These are phyloP conservation scores for Orbicella faveolata DNA, from an alignment of 64 coral and sea anemone genomes.

Conservation along the genomic window DNA sequence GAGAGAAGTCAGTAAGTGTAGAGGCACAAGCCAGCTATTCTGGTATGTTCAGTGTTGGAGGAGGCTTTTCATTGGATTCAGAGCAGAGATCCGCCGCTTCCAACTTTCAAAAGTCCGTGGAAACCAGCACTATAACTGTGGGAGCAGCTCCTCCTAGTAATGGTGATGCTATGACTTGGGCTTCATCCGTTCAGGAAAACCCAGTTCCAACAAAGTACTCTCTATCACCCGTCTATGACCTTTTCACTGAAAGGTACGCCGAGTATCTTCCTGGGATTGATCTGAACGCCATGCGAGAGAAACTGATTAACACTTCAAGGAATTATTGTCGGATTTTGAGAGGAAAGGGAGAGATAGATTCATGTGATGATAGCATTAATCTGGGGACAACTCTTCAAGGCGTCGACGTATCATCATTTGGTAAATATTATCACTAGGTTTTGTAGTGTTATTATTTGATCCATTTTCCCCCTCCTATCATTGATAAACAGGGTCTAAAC, in stretches of 20 bases:
- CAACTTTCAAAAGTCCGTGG: conserved; percentile 39
- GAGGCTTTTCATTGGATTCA: conserved; percentile 21
- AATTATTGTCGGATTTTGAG: conserved; percentile 37
- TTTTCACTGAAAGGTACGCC: conserved; percentile 21
- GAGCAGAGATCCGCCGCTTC: conserved; percentile 20
- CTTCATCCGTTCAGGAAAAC: conserved; percentile 45
- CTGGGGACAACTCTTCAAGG: neutral
- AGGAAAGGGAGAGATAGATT: conserved; percentile 5
- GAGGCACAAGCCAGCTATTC: conserved; percentile 62
- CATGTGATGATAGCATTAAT: conserved; percentile 23
- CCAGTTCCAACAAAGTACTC: conserved; percentile 44
- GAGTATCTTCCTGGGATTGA: conserved; percentile 18
- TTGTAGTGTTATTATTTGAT: too few relatives aligned
- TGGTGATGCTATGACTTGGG: conserved; percentile 48
- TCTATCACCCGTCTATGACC: conserved; percentile 6
- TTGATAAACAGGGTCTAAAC: too few relatives aligned
- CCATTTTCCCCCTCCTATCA: too few relatives aligned
- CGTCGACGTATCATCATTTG: neutral
- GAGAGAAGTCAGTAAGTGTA: conserved; percentile 18
- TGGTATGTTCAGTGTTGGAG: conserved; percentile 20
- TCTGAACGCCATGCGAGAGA: neutral
- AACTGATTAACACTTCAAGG: neutral
- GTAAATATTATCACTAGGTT: neutral
- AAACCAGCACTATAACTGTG: conserved; percentile 46
- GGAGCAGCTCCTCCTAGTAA: conserved; percentile 64